phyloP scores from a whole-genome alignment of 2,113 vertebrate genomes.

The Leiothrix lutea region DNA sequence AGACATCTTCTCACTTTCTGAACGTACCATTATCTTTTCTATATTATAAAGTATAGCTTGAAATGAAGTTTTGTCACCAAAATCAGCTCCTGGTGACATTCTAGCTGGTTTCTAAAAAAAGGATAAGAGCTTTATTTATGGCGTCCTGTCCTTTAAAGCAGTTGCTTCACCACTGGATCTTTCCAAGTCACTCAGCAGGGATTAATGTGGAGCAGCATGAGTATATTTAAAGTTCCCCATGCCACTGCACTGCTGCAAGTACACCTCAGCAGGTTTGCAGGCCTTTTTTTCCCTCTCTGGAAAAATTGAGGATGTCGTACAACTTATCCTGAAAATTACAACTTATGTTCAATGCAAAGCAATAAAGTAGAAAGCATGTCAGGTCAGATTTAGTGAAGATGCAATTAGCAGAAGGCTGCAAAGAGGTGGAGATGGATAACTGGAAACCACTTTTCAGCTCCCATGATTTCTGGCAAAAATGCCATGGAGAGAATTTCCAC shows the following conservation, averaged over 20 bases:
- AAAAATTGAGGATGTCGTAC: background rate
- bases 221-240: background rate
- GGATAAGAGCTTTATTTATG: background rate
- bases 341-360: background rate
- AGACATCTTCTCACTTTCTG: background rate
- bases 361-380: background rate
- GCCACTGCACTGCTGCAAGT: background rate
- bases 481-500: accelerated
- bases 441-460: background rate
- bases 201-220: background rate
- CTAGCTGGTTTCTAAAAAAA: background rate
- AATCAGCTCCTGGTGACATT: background rate
- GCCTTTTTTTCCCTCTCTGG: background rate
- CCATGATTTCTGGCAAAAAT: background rate
- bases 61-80: slow-evolving; percentile 39
- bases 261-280: background rate
- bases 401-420: background rate
- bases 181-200: background rate
- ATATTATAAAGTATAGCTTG: slow-evolving; percentile 13
- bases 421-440: background rate
- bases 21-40: slow-evolving; percentile 9
- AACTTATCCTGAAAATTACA: background rate
- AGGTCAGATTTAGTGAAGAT: background rate
- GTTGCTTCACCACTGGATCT: slow-evolving; percentile 39
- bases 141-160: slow-evolving; percentile 17